phyloP scores from a whole-genome alignment of 2,888 invertebrate genomes.

The Meiosimyza decipiens region DNA sequence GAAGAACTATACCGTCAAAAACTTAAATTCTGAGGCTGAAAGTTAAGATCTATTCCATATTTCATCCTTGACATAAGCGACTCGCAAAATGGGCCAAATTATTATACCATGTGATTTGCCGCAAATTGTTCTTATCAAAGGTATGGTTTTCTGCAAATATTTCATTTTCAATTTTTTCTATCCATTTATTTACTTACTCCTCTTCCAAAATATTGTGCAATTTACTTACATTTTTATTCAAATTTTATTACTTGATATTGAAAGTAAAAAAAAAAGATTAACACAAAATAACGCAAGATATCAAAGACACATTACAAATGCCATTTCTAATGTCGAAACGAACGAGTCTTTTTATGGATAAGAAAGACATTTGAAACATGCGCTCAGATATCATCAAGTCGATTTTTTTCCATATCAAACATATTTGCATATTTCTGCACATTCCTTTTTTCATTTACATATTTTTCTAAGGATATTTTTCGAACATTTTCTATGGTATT shows the following conservation, averaged over 20 bases:
- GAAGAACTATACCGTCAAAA: too few relatives aligned
- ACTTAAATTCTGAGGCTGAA: too few relatives aligned
- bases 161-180: neutral
- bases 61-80: too few relatives aligned
- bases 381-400: neutral
- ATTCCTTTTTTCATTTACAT: constrained; percentile 1
- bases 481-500: neutral
- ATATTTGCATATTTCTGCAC: constrained; percentile 26
- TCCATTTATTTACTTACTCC: constrained; percentile 3
- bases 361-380: constrained; percentile 33
- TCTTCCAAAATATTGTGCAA: constrained; percentile 40
- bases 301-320: too few relatives aligned
- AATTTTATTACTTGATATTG: constrained; percentile 45
- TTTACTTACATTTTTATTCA: constrained; percentile 50
- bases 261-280: neutral
- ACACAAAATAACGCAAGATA: too few relatives aligned
- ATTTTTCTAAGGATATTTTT: constrained; percentile 3
- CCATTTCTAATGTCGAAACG: too few relatives aligned
- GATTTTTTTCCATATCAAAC: neutral
- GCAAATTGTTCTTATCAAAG: too few relatives aligned
- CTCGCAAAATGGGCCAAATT: too few relatives aligned
- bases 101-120: too few relatives aligned
- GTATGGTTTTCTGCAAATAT: too few relatives aligned
- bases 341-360: neutral
- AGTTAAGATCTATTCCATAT: too few relatives aligned